These are phyloP conservation scores for Desoria tigrina DNA, from an alignment of 2,888 invertebrate species.

Conservation along the genomic window DNA sequence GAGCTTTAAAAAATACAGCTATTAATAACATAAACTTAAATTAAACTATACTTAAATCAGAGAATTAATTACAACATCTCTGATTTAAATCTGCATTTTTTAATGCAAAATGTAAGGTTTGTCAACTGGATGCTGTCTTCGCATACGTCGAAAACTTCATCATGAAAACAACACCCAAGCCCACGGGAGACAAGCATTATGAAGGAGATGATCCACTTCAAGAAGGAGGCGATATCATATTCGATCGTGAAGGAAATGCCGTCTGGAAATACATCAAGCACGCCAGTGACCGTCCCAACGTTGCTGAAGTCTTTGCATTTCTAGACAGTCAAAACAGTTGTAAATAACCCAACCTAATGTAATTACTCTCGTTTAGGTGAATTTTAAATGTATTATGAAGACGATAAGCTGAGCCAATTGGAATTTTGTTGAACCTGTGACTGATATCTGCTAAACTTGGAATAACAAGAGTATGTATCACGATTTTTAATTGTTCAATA, in stretches of 20 bases:
- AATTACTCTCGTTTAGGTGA: too few species aligned
- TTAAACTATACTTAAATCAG: not conserved
- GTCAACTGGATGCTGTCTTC: not conserved
- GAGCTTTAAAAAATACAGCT: too few species aligned
- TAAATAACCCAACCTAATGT: too few species aligned
- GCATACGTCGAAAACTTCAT: conserved; percentile 3
- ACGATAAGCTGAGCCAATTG: too few species aligned
- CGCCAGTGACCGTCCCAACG: not conserved
- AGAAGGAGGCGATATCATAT: not conserved
- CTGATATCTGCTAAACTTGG: too few species aligned
- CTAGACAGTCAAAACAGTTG: too few species aligned
- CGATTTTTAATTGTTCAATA: too few species aligned
- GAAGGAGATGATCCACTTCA: not conserved
- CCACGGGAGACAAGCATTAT: not conserved
- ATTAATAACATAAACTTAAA: too few species aligned
- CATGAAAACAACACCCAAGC: not conserved
- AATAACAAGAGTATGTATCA: too few species aligned
- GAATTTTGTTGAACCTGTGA: too few species aligned
- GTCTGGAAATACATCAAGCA: not conserved
- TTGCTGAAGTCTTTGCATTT: conserved; percentile 2
- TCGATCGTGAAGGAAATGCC: not conserved
- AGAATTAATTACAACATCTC: not conserved
- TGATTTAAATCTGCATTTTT: not conserved
- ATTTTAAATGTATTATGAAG: too few species aligned
- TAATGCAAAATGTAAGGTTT: not conserved